Evolutionary conservation across 2,797 vertebrate genomes (phyloP), one percentile per base, ranked within the genome.

Genomic region (Lophotriccus pileatus): DNA sequence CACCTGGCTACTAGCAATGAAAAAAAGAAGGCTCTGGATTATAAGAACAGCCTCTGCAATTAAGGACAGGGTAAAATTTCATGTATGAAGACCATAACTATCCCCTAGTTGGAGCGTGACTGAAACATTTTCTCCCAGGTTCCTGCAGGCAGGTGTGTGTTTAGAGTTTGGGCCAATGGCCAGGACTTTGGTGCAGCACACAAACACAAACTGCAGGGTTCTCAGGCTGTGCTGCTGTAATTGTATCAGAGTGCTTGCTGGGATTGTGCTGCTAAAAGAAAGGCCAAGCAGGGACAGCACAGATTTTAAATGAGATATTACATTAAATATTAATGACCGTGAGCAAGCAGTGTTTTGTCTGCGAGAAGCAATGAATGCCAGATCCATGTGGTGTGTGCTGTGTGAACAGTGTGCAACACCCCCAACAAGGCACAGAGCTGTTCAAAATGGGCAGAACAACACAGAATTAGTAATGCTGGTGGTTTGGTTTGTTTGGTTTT

Each of bases 61-160:
- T 10, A 28, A 59, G 16, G 44, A 21, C 39, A 47, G 59, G 44
- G 30, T 20, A 4, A 23, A 28, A 59, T 28, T 53, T 22, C 34
- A 1, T 1, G 4, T 12, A 2, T 2, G 6, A 66, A 78, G 39
- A 5, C 52, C 67, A 41, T 12, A 78, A 39, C 6, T 41, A 6
- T 19, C 17, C 66, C 2, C 6, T 27, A 27, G 2, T 0, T 66
- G 25, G 14, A 30, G 4, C 46, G 22, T 84, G 59, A 22, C 59
- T 72, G 87, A 23, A 52, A 24, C 12, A 22, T 53, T 47, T 5
- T 3, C 9, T 47, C 59, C 21, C 39, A 12, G 3, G 19, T 70
- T 70, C 15, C 41, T 55, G 12, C 19, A 34, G 34, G 4, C 4
- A 47, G n/a, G 30, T 50, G 12, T 39, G 49, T 72, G 59, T 6